Evolutionary conservation across 2,888 invertebrate genomes (phyloP).

Genomic region (Petrophora chlorosata): DNA sequence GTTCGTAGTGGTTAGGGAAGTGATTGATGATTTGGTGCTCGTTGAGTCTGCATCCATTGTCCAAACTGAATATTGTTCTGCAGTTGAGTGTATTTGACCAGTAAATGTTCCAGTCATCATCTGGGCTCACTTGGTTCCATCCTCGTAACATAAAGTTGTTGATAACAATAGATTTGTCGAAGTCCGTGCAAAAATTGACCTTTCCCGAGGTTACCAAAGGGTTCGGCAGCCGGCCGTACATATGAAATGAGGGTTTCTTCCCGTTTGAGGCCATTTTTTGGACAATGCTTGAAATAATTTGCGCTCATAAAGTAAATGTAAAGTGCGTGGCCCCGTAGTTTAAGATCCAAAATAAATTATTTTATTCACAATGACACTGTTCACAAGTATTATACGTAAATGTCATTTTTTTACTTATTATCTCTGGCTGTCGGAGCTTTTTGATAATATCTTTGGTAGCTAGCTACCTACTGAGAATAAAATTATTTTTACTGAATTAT

Average conservation of each 20-base stretch:
- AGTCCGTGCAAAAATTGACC: constrained; percentile 62
- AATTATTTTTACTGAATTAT: too few relatives aligned
- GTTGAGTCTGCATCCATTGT: constrained; percentile 66
- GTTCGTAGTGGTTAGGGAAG: constrained; percentile 97
- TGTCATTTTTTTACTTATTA: constrained; percentile 5
- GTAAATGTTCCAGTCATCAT: constrained; percentile 97
- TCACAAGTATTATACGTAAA: too few relatives aligned
- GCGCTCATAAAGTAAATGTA: background rate
- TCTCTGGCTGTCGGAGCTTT: too few relatives aligned
- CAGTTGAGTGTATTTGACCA: constrained; percentile 96
- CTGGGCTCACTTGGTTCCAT: constrained; percentile 92
- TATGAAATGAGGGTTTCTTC: constrained; percentile 87
- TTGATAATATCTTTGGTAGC: too few relatives aligned
- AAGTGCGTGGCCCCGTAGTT: constrained; percentile 6
- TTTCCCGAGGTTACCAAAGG: constrained; percentile 83
- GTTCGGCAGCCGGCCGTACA: constrained; percentile 34
- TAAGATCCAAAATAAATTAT: background rate
- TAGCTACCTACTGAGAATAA: too few relatives aligned
- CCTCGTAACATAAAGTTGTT: constrained; percentile 54
- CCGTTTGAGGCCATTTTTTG: constrained; percentile 15
- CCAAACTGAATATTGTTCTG: constrained; percentile 89
- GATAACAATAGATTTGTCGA: constrained; percentile 57
- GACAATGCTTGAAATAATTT: background rate
- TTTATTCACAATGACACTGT: too few relatives aligned
- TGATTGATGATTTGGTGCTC: constrained; percentile 97